phyloP scores from a whole-genome alignment of 2,888 invertebrate genomes.

The Carabus problematicus region DNA sequence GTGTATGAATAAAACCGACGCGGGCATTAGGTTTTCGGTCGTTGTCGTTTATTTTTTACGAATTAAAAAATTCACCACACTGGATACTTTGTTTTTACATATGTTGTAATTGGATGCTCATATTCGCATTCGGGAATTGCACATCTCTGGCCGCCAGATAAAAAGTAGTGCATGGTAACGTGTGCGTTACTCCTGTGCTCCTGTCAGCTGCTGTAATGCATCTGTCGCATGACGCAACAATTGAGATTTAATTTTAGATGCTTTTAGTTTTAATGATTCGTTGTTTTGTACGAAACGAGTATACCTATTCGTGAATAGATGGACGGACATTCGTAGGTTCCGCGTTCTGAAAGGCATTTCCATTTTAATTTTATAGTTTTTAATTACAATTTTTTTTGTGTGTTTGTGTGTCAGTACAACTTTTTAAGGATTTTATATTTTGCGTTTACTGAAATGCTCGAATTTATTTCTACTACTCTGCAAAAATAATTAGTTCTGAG shows the following conservation, averaged over 20 bases:
- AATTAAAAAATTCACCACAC: conserved; percentile 6
- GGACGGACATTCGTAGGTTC: too few relatives aligned
- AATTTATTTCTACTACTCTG: too few relatives aligned
- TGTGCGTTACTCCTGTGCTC: not conserved
- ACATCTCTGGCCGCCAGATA: not conserved
- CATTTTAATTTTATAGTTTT: too few relatives aligned
- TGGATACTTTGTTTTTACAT: conserved; percentile 5
- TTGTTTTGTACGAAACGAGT: conserved; percentile 19
- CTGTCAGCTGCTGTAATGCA: conserved; percentile 18
- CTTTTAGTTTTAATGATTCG: conserved; percentile 39
- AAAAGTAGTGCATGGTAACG: not conserved
- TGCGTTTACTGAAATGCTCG: too few relatives aligned
- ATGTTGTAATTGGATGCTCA: conserved; percentile 15
- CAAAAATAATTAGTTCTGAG: too few relatives aligned
- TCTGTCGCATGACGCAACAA: conserved; percentile 33
- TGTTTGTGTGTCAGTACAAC: too few relatives aligned
- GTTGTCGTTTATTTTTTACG: not conserved
- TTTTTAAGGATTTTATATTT: too few relatives aligned
- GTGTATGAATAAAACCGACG: not conserved
- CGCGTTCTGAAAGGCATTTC: too few relatives aligned
- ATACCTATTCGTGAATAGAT: too few relatives aligned
- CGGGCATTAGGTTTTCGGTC: not conserved
- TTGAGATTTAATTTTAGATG: conserved; percentile 41
- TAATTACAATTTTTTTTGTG: too few relatives aligned
- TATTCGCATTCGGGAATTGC: not conserved